A percentile compares a stretch with the other conserved stretches of the same genome.
Evolutionary conservation across 2,797 vertebrate genomes (phyloP).

Genomic region (Lithobates sylvaticus): DNA sequence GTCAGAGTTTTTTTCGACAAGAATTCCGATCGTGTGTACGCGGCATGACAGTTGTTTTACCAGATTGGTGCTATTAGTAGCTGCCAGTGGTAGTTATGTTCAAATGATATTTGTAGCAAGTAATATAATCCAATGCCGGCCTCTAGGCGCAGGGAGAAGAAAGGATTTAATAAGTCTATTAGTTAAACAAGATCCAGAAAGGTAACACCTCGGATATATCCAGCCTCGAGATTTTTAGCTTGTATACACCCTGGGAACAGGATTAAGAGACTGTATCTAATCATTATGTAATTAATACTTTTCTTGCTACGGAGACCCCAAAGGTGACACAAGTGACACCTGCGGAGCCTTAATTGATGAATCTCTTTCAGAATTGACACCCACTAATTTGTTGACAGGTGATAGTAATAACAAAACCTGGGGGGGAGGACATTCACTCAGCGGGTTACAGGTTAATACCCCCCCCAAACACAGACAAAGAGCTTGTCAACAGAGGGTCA

Average conservation of each 20-base stretch:
- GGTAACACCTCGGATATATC: conserved; percentile 16
- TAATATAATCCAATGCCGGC: conserved; percentile 44
- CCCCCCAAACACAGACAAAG: conserved; percentile 59
- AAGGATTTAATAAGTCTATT: conserved; percentile 46
- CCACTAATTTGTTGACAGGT: conserved; percentile 61
- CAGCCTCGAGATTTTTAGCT: conserved; percentile 26
- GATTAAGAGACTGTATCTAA: conserved; percentile 38
- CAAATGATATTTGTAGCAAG: conserved; percentile 23
- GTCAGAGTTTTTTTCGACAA: too few relatives aligned
- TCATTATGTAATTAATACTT: conserved; percentile 60
- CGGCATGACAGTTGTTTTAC: neutral
- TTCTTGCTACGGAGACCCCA: conserved; percentile 13
- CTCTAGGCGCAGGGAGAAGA: conserved; percentile 43
- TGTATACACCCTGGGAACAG: conserved; percentile 53
- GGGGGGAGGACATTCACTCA: conserved; percentile 29
- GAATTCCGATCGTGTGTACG: too few relatives aligned
- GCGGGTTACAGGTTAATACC: conserved; percentile 59
- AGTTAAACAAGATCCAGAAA: conserved; percentile 50
- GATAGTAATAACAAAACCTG: conserved; percentile 52
- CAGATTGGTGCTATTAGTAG: neutral
- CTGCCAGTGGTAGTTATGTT: neutral
- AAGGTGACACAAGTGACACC: conserved; percentile 55
- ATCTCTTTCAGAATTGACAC: conserved; percentile 44
- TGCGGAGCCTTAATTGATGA: conserved; percentile 26
- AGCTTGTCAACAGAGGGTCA: conserved; percentile 53